Base-by-base conservation (phyloP, 2,888 invertebrate species). In the Blastobasis adustella region DNA sequence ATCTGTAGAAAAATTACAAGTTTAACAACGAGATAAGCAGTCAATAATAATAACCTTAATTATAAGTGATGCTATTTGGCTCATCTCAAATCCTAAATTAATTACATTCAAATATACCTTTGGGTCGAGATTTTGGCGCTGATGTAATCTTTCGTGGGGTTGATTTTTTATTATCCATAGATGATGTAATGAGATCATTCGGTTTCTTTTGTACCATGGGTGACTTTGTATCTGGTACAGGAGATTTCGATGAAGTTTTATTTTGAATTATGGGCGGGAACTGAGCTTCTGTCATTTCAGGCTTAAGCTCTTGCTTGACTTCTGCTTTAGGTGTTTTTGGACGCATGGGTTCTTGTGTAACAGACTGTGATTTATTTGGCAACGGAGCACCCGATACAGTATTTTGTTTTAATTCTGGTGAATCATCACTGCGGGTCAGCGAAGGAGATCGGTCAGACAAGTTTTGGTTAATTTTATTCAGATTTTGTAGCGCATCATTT, bases 1-100 rank as follows among this genome's bases (percentile, higher is more conserved):
- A 87, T 95, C 95, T 95, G 91, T 60, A 87, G 81, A 53, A 47
- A 36, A 50, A 54, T 49, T 49, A 51, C 50, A 50, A 37, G n/a
- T n/a, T 37, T 47, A 9, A 44, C 10, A 42, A 36, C 10, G n/a
- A 38, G 38, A 6, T 7, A 43, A 43, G n/a, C n/a, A 48, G 44
- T 47, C 36, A 8, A 38, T 38, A n/a, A 37, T 37, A 46, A 50
- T 10, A 41, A 44, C 39, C 45, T 45, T 45, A 48, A 38, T 47
- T 47, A 10, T n/a, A 48, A 48, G 42, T 39, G 6, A 51, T 45
- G 48, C n/a, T 37, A 59, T 65, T 75, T 78, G 79, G 77, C 82
- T 79, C 79, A 80, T 79, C 72, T 76, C 68, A 71, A 67, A 61
- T 60, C 37, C 50, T 51, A 49, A 49, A 38, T 50, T 38, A 54